phyloP scores from a whole-genome alignment of 2,888 invertebrate genomes.

The Patella pellucida region DNA sequence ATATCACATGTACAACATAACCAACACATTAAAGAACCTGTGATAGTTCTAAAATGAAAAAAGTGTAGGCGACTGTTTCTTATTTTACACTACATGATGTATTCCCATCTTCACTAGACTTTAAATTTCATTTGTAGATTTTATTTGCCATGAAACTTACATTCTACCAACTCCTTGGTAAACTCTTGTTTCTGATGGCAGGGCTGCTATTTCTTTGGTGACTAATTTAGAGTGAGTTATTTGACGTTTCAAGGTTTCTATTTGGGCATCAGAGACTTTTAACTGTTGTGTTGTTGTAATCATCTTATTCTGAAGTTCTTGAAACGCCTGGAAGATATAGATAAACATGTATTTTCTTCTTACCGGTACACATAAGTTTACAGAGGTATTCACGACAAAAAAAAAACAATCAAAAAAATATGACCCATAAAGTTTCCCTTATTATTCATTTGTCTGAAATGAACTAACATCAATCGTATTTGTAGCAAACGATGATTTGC shows the following conservation, averaged over 20 bases:
- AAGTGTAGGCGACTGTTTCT: too few relatives aligned
- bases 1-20: too few relatives aligned
- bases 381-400: too few relatives aligned
- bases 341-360: too few relatives aligned
- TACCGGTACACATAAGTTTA: too few relatives aligned
- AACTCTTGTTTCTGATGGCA: conserved; percentile 79
- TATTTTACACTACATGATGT: too few relatives aligned
- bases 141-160: conserved; percentile 66
- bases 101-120: too few relatives aligned
- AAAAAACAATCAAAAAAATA: background rate
- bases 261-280: conserved; percentile 83
- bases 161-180: conserved; percentile 88
- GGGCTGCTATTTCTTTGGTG: conserved; percentile 75
- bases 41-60: too few relatives aligned
- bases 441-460: background rate
- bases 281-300: conserved; percentile 85
- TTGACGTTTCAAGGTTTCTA: conserved; percentile 78
- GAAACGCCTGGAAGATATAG: conserved; percentile 77
- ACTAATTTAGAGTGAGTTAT: conserved; percentile 82
- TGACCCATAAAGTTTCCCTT: background rate
- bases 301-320: conserved; percentile 85
- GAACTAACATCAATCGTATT: background rate
- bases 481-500: background rate
- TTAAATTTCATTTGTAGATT: too few relatives aligned
- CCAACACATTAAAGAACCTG: too few relatives aligned